These are phyloP conservation scores for Salvelinus alpinus DNA, from an alignment of 2,113 vertebrate species.

Conservation along the genomic window DNA sequence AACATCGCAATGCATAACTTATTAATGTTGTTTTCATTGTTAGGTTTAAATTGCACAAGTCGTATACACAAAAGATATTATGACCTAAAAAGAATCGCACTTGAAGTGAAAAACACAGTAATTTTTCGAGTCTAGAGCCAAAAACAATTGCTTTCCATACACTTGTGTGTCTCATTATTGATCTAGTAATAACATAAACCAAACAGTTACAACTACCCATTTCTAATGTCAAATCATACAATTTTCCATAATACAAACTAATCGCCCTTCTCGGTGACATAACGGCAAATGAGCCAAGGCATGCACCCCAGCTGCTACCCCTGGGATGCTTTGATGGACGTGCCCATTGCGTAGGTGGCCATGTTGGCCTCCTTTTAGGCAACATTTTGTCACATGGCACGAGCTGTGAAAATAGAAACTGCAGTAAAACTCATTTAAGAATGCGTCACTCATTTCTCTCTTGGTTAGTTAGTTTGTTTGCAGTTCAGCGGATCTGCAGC, in stretches of 20 bases:
- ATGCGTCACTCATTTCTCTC: slow-evolving; percentile 53
- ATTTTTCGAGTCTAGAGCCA: too few species aligned
- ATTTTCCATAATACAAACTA: too few species aligned
- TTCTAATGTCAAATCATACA: too few species aligned
- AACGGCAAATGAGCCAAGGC: background rate
- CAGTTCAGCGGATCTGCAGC: slow-evolving; percentile 57
- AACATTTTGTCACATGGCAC: slow-evolving; percentile 15
- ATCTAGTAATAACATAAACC: too few species aligned
- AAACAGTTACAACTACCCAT: too few species aligned
- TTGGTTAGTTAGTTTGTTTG: slow-evolving; percentile 30
- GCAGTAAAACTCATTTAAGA: slow-evolving; percentile 34
- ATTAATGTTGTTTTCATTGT: slow-evolving; percentile 68
- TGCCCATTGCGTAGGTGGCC: slow-evolving; percentile 20
- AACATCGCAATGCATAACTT: slow-evolving; percentile 62
- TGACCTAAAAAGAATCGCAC: too few species aligned
- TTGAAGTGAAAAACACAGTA: too few species aligned
- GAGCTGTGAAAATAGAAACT: slow-evolving; percentile 11
- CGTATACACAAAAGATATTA: background rate
- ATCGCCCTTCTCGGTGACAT: too few species aligned
- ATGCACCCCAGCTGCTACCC: slow-evolving; percentile 9
- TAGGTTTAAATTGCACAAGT: slow-evolving; percentile 16
- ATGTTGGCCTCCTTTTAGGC: slow-evolving; percentile 27
- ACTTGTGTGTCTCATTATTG: too few species aligned
- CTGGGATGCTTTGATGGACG: slow-evolving; percentile 12
- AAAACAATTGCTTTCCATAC: too few species aligned